phyloP scores from a whole-genome alignment of 2,113 vertebrate species.

The Gallinago paraguaiae region DNA sequence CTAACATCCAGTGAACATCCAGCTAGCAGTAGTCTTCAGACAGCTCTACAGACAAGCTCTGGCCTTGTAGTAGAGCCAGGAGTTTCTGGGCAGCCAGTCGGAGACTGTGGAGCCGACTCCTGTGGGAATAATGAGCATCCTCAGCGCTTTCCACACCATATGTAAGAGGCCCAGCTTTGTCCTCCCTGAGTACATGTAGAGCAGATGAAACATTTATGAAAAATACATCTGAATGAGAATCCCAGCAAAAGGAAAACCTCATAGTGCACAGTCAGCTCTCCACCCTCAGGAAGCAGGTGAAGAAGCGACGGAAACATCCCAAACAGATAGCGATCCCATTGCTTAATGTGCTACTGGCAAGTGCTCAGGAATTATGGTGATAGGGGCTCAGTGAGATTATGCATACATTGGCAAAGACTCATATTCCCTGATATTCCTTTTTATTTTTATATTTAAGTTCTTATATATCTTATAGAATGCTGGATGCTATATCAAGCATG shows the following conservation, averaged over 20 bases:
- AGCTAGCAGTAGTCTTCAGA: constrained; percentile 66
- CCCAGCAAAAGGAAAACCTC: background rate
- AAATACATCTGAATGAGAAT: constrained; percentile 30
- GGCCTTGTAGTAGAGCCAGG: constrained; percentile 47
- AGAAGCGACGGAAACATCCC: background rate
- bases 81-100: constrained; percentile 34
- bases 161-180: constrained; percentile 54
- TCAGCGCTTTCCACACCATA: constrained; percentile 43
- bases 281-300: constrained; percentile 36
- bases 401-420: background rate
- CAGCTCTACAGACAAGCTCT: constrained; percentile 45
- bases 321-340: background rate
- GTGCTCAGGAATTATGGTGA: background rate
- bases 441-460: background rate
- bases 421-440: background rate
- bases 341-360: background rate
- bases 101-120: background rate
- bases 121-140: background rate
- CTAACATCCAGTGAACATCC: constrained; percentile 16
- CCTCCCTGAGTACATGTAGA: background rate
- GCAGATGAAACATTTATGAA: constrained; percentile 24
- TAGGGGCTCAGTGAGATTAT: background rate
- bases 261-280: background rate
- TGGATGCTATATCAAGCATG: background rate
- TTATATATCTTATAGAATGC: background rate